Evolutionary conservation across 2,113 vertebrate genomes (phyloP).

Genomic region (Apodemus speciosus): DNA sequence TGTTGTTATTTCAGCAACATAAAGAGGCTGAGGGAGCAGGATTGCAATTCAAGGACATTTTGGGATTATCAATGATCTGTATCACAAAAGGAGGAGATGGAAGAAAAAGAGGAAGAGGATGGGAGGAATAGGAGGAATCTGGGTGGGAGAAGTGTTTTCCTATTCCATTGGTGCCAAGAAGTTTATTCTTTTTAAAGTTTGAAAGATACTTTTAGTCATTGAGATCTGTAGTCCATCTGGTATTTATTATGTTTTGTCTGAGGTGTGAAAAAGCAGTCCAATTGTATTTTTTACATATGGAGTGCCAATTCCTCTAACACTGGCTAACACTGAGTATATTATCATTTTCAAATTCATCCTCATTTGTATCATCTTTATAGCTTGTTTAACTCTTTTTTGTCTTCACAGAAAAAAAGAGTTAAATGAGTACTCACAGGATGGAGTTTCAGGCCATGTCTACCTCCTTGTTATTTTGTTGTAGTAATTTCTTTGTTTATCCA

Average conservation of each 20-base stretch:
- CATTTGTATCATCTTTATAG: not conserved
- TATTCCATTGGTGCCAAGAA: not conserved
- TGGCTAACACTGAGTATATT: not conserved
- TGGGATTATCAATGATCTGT: not conserved
- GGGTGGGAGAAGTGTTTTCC: not conserved
- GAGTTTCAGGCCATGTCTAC: not conserved
- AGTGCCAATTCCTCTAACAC: not conserved
- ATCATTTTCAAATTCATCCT: not conserved
- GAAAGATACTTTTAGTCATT: not conserved
- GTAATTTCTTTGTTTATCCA: not conserved
- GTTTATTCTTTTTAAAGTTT: not conserved
- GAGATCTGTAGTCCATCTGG: slow-evolving; percentile 1
- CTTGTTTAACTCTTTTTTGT: not conserved
- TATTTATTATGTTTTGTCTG: slow-evolving; percentile 35
- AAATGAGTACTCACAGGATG: not conserved
- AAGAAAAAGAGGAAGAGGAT: not conserved
- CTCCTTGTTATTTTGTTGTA: not conserved
- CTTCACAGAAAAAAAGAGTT: not conserved
- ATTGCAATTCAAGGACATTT: not conserved
- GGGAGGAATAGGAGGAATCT: no score
- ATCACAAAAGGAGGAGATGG: not conserved
- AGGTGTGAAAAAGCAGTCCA: slow-evolving; percentile 29
- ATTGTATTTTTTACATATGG: slow-evolving; percentile 20
- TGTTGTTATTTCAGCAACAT: not conserved
- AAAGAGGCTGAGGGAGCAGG: not conserved